Evolutionary conservation across 2,113 vertebrate species (phyloP).

Genomic region (Oreochromis niloticus): DNA sequence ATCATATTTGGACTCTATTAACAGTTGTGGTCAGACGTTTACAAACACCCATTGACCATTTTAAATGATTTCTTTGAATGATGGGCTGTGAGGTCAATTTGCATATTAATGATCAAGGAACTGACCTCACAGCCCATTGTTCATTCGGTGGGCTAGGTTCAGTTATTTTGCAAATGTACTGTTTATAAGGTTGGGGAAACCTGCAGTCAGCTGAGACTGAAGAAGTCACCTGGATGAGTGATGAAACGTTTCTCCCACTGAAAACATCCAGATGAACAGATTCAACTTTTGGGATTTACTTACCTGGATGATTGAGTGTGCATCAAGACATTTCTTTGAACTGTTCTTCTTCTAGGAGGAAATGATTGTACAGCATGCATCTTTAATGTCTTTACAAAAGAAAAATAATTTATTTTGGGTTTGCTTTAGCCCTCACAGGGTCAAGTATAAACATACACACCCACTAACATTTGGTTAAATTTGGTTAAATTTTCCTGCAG

Average conservation of each 20-base stretch:
- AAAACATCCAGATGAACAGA: not conserved
- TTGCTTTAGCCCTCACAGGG: not conserved
- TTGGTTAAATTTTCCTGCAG: not conserved
- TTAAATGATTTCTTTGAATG: not conserved
- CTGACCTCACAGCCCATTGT: fast-evolving
- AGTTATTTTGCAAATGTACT: fast-evolving
- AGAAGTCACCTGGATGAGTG: not conserved
- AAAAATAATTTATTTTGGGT: not conserved
- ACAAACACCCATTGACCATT: not conserved
- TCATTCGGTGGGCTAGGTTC: fast-evolving
- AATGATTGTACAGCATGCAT: not conserved
- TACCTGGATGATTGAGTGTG: fast-evolving
- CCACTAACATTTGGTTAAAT: not conserved
- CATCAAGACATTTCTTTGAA: not conserved
- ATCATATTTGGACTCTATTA: not conserved
- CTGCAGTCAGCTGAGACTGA: not conserved
- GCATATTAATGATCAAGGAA: not conserved
- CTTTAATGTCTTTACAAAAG: not conserved
- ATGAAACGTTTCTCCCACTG: not conserved
- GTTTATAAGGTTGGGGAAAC: not conserved
- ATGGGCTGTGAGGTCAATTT: not conserved
- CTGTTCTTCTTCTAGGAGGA: not conserved
- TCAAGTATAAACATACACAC: not conserved
- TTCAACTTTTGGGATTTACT: not conserved
- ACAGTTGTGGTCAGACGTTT: not conserved